These are phyloP conservation scores for Temnothorax unifasciatus DNA, from an alignment of 2,888 invertebrate genomes.

Conservation along the genomic window DNA sequence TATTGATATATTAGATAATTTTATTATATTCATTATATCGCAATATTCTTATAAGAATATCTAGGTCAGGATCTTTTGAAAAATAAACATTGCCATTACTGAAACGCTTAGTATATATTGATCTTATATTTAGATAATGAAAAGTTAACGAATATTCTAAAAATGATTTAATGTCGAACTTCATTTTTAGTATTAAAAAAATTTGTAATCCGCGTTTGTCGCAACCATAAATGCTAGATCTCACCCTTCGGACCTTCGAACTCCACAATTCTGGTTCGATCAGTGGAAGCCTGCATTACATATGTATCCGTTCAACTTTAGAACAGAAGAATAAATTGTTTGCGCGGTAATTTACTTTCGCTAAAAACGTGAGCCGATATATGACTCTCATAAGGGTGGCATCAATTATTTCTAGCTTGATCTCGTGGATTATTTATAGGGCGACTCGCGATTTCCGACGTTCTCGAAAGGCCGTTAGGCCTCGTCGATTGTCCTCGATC, in stretches of 20 bases:
- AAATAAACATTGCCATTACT: not conserved
- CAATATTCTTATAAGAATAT: not conserved
- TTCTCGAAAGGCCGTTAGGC: conserved; percentile 62
- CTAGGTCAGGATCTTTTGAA: not conserved
- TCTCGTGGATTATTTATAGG: conserved; percentile 76
- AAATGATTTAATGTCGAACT: not conserved
- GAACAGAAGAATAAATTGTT: conserved; percentile 36
- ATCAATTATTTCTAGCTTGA: conserved; percentile 73
- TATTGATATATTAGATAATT: not conserved
- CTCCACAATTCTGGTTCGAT: not conserved
- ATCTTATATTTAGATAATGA: not conserved
- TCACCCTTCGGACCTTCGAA: not conserved
- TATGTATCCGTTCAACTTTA: conserved; percentile 28
- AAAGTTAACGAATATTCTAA: not conserved
- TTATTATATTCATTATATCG: not conserved
- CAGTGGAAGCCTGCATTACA: not conserved
- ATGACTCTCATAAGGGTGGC: conserved; percentile 52
- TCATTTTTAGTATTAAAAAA: not conserved
- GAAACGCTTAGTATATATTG: not conserved
- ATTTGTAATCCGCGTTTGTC: not conserved
- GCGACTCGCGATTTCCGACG: conserved; percentile 50
- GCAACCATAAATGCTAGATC: not conserved
- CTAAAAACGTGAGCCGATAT: conserved; percentile 41
- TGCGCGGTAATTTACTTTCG: conserved; percentile 33
- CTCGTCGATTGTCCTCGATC: conserved; percentile 65